Percentiles rank a stretch among this genome's conserved stretches.
Evolutionary conservation across 2,888 invertebrate genomes (phyloP).

Genomic region (Hirtodrosophila alboralis): DNA sequence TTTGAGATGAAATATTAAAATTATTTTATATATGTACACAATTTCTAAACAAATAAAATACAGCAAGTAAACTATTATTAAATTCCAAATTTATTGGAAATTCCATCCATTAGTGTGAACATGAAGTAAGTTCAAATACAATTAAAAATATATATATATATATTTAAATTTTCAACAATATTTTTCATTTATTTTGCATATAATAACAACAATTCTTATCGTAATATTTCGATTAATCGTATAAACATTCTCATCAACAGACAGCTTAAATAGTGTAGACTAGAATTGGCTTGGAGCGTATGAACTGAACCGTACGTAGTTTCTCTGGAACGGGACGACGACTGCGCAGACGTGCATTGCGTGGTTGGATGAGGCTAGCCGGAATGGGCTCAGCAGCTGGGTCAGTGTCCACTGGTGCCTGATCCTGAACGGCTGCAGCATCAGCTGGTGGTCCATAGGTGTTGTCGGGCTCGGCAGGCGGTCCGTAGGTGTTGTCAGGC

Average conservation of each 20-base stretch:
- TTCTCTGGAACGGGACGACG: slow-evolving; percentile 59
- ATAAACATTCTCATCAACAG: slow-evolving; percentile 7
- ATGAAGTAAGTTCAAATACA: too few relatives aligned
- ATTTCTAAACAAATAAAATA: too few relatives aligned
- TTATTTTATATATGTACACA: too few relatives aligned
- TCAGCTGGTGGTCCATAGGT: slow-evolving; percentile 69
- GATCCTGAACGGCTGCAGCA: slow-evolving; percentile 47
- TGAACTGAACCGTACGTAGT: slow-evolving; percentile 63
- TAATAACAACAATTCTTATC: slow-evolving; percentile 34
- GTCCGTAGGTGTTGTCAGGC: slow-evolving; percentile 68
- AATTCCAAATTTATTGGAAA: too few relatives aligned
- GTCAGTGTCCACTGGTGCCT: slow-evolving; percentile 30
- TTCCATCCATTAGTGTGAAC: too few relatives aligned
- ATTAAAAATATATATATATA: too few relatives aligned
- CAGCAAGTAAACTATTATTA: too few relatives aligned
- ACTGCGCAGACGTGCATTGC: slow-evolving; percentile 56
- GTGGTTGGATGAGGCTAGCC: slow-evolving; percentile 65
- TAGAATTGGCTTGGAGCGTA: slow-evolving; percentile 70
- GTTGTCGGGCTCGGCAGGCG: slow-evolving; percentile 62
- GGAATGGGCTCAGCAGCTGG: slow-evolving; percentile 59
- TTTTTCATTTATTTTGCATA: slow-evolving; percentile 21
- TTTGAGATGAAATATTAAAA: too few relatives aligned
- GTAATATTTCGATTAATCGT: slow-evolving; percentile 32
- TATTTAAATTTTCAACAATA: slow-evolving; percentile 20
- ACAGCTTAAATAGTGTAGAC: slow-evolving; percentile 66